Evolutionary conservation across 2,113 vertebrate species (phyloP).

Genomic region (Todiramphus saurophagus): DNA sequence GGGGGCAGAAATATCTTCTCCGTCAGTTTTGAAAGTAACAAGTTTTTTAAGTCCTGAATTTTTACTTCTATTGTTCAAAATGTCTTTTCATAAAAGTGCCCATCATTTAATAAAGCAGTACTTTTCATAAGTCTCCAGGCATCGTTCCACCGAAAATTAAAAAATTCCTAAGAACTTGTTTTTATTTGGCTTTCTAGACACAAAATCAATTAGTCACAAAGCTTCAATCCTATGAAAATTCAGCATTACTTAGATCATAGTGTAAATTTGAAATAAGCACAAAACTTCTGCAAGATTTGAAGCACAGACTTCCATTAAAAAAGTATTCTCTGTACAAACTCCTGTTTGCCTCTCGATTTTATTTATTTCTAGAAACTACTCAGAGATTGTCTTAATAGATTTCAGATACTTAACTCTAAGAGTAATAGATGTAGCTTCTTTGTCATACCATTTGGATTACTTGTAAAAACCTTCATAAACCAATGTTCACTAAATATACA

Average conservation of each 20-base stretch:
- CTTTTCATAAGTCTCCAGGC: background rate
- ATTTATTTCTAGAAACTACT: background rate
- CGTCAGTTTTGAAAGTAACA: background rate
- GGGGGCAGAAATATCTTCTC: background rate
- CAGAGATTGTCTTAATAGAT: background rate
- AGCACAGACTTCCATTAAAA: background rate
- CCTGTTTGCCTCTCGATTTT: background rate
- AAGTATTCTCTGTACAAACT: background rate
- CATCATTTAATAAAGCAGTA: background rate
- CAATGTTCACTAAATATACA: background rate
- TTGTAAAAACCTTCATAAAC: background rate
- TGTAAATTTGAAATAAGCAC: background rate
- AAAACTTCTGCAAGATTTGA: background rate
- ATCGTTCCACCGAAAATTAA: background rate
- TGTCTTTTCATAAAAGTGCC: background rate
- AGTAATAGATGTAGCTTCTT: background rate
- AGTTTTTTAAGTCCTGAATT: background rate
- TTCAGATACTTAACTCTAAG: background rate
- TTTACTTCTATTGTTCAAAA: background rate
- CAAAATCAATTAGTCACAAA: background rate
- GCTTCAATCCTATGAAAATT: background rate
- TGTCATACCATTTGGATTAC: background rate
- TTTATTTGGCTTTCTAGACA: background rate
- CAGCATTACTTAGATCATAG: background rate
- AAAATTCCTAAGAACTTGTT: fast-evolving